Conservation (phyloP, 2,113 vertebrate species). For the Microcebus jonahi region DNA sequence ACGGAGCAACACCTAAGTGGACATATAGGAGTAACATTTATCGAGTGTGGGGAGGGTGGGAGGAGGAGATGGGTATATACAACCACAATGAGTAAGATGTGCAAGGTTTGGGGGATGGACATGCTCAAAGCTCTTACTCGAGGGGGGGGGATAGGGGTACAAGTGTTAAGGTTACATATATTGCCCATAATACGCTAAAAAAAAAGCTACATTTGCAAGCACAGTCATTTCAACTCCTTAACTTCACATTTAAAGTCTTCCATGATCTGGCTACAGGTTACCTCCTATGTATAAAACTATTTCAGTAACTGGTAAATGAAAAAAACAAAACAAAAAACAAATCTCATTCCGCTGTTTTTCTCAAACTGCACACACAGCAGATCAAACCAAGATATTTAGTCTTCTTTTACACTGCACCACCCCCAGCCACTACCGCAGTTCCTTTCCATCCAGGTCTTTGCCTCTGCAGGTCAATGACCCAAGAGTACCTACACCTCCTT, state of each 20-base stretch:
- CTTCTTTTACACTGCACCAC: neutral
- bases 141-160: no score
- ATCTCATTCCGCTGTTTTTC: neutral
- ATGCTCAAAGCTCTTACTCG: no score
- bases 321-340: neutral
- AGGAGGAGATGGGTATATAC: no score
- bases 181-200: no score
- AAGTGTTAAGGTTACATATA: no score
- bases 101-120: no score
- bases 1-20: no score
- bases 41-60: no score
- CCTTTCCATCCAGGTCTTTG: neutral
- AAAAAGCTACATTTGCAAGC: neutral
- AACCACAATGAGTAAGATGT: no score
- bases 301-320: neutral
- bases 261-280: neutral
- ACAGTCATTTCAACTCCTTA: neutral
- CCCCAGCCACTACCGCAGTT: rapidly evolving
- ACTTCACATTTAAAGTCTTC: neutral
- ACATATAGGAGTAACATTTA: no score
- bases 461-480: neutral
- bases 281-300: neutral
- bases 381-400: neutral
- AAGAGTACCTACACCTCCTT: neutral
- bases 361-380: neutral